Evolutionary conservation across 2,113 vertebrate species (phyloP).

Genomic region (Cryptotis parvus): DNA sequence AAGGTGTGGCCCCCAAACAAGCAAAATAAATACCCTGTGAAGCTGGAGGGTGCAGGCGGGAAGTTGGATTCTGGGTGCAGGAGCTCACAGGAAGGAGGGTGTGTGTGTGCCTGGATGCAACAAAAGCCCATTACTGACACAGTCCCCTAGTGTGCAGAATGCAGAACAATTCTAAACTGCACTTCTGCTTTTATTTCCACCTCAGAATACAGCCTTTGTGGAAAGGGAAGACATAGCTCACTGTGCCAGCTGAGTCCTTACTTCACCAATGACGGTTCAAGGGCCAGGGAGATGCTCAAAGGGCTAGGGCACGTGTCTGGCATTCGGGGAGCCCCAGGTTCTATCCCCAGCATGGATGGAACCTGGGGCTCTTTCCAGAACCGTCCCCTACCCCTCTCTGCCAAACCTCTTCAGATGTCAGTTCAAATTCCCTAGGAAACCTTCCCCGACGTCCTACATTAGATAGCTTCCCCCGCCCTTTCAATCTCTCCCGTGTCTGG

Average conservation of each 20-base stretch:
- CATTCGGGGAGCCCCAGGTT: no score
- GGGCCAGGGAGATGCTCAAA: no score
- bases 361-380: no score
- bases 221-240: neutral
- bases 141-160: neutral
- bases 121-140: neutral
- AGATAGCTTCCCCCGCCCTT: no score
- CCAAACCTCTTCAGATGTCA: neutral
- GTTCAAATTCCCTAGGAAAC: neutral
- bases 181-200: neutral
- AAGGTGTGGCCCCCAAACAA: no score
- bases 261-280: neutral
- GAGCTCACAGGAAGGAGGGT: neutral
- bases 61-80: no score
- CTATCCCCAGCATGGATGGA: no score
- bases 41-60: no score
- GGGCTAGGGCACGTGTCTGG: no score
- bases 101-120: fast-evolving
- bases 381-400: no score
- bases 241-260: neutral
- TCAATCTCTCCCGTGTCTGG: neutral
- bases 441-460: neutral
- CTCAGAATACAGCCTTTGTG: neutral
- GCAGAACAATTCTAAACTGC: neutral
- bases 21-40: neutral